Evolutionary conservation across 2,888 invertebrate genomes (phyloP), one percentile per base, ranked within the genome.

Genomic region (Chelonus formosanus): DNA sequence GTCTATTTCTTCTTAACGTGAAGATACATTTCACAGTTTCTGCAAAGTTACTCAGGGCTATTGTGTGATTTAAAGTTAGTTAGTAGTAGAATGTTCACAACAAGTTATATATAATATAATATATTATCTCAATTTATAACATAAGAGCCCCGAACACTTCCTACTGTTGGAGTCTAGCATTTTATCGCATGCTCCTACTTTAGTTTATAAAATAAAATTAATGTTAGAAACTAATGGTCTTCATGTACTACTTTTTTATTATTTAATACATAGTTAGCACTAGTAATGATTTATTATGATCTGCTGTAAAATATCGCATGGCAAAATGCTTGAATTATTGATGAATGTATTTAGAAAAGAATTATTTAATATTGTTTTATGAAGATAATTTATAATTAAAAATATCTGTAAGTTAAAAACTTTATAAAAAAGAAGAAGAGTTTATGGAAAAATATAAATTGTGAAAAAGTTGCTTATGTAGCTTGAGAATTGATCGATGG

Each of bases 1-100:
- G 69, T 69, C 65, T 70, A 71, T 71, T 73, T 71, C 69, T 69
- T 69, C 32, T 67, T 59, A 65, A 62, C 69, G 66, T 72, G 63
- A 73, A 76, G 72, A 77, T 77, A 79, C 79, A 81, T 82, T 81
- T 82, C 81, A 82, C 82, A 82, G 79, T 81, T 82, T 82, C 80
- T 79, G 74, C 74, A 73, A 66, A 76, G 74, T 76, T 75, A 69
- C 69, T 80, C 77, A 74, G 78, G 77, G 79, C 79, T 79, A 76
- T 81, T 80, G 78, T 78, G 79, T 70, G 73, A 69, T 72, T 60
- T 67, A 44, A 47, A 44, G 36, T 44, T 10, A 57, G 56, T 56
- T 63, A 36, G 43, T 56, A 32, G 63, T 6, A 53, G 6, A 52
- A 57, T 3, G 6, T 44, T 10, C n/a, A 55, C 36, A 6, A 5